Base-by-base conservation (phyloP, 1,140 invertebrate genomes). In the Drosophila melanica region DNA sequence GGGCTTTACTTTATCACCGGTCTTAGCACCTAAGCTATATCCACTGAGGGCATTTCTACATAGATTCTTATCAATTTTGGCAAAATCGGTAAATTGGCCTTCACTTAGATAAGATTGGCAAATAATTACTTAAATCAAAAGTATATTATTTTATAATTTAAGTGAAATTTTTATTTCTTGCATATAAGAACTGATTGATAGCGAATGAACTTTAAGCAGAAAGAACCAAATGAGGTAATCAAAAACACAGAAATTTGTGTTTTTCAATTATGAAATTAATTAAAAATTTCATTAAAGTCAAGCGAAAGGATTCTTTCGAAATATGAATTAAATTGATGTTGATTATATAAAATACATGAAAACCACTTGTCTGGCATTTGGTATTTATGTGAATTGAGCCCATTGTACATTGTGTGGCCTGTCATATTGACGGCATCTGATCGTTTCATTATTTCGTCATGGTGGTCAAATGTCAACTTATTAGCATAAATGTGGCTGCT, bases 381-480 rank as follows among this genome's bases (percentile, higher is more conserved):
- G 18, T 62, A 23, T 37, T 30, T 0, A 10, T 7, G 39, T 39
- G 16, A 37, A 35, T 60, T 50, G 41, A n/a, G 57, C 35, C n/a
- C 72, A 55, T 10, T 48, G 65, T 77, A 75, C 37, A 1, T 7
- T 27, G 27, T 48, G 9, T 18, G 35, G 1, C 68, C 67, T 86
- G 84, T 84, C 84, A 90, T 55, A 69, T 80, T 71, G 64, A 78
- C 57, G 74, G 69, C 71, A 79, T 68, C 70, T 89, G 84, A 89
- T 84, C 84, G 77, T 80, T 84, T 86, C 75, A 87, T 86, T 86
- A 87, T 86, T 87, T 89, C 80, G 85, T 84, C 84, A 89, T 90
- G 84, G 84, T 89, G 85, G 84, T 89, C 84, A 89, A 89, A 89
- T 89, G 84, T 89, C 84, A 89, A 82, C 82, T 87, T 89, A 89